phyloP scores from a whole-genome alignment of 2,797 vertebrate genomes.

The Uromys caudimaculatus region DNA sequence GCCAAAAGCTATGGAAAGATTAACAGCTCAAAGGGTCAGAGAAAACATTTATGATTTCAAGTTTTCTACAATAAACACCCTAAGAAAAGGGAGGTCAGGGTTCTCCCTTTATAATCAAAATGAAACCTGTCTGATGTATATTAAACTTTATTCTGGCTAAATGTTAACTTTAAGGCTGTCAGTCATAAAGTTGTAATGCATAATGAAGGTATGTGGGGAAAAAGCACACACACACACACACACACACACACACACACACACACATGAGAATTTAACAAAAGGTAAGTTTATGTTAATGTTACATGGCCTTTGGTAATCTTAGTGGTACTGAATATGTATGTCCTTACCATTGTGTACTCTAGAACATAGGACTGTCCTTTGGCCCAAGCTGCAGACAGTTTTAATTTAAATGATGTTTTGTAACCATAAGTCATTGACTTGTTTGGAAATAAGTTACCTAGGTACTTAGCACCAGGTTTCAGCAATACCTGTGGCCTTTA shows the following conservation, averaged over 20 bases:
- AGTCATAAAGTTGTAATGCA: not conserved
- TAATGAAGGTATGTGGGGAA: not conserved
- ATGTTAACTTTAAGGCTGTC: not conserved
- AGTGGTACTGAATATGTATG: not conserved
- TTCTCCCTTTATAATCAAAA: not conserved
- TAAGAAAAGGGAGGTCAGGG: not conserved
- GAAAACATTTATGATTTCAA: not conserved
- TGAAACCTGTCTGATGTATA: not conserved
- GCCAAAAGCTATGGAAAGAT: not conserved
- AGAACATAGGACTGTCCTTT: not conserved
- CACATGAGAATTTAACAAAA: not conserved
- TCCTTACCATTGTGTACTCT: not conserved
- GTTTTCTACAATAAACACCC: not conserved
- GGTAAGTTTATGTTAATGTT: not conserved
- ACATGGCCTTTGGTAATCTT: not conserved
- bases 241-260: rapidly evolving
- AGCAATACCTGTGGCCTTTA: not conserved
- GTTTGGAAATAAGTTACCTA: not conserved
- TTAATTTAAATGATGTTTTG: not conserved
- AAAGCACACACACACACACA: not conserved
- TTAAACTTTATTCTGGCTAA: not conserved
- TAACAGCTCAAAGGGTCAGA: not conserved
- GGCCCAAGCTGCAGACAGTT: not conserved
- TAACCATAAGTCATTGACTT: not conserved
- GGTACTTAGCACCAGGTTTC: not conserved